A percentile compares a stretch with the other conserved stretches of the same genome.
Evolutionary conservation across 2,888 invertebrate species (phyloP).

Genomic region (Onthophagus sagittarius): DNA sequence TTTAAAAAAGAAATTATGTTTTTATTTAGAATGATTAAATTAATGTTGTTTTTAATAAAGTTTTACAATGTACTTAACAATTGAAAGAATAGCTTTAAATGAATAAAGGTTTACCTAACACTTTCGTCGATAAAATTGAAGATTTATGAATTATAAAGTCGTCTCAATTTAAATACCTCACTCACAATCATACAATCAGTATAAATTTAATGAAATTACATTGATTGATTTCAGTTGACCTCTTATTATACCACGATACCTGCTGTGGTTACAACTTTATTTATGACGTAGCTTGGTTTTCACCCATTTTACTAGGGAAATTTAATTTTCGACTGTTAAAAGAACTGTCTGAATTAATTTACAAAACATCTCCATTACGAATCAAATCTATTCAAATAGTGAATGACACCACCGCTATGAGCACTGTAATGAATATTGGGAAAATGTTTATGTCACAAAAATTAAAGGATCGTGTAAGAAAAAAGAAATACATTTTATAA

Average conservation of each 20-base stretch:
- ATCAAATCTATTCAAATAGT: neutral
- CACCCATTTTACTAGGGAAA: neutral
- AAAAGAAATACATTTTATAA: neutral
- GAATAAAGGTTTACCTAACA: too few relatives aligned
- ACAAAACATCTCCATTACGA: neutral
- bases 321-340: neutral
- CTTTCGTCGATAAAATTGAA: too few relatives aligned
- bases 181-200: neutral
- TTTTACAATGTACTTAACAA: too few relatives aligned
- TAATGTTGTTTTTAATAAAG: too few relatives aligned
- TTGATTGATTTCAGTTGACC: slow-evolving; percentile 6
- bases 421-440: neutral
- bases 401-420: neutral
- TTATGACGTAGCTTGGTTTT: neutral
- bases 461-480: neutral
- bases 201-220: neutral
- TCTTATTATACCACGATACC: neutral
- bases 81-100: too few relatives aligned
- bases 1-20: too few relatives aligned
- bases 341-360: neutral
- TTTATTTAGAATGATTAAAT: too few relatives aligned
- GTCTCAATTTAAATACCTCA: too few relatives aligned
- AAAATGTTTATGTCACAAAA: neutral
- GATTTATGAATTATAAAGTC: too few relatives aligned
- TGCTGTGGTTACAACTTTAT: neutral